Percentiles rank a stretch among this genome's conserved stretches.
These are phyloP conservation scores for Myotis vivesi DNA, from an alignment of 2,797 vertebrate species.

Conservation along the genomic window DNA sequence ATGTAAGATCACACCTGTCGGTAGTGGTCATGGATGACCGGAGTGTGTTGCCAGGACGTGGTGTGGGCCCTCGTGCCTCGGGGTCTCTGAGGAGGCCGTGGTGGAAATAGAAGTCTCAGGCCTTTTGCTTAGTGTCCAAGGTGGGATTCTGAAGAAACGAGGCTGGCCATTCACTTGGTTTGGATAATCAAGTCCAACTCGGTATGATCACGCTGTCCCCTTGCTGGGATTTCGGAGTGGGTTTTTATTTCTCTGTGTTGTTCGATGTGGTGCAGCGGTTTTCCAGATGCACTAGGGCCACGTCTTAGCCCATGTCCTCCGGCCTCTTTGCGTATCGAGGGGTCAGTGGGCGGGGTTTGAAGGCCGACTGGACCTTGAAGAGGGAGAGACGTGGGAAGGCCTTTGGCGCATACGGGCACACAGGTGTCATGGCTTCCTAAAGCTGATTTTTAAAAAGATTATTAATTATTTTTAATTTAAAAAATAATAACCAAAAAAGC, in stretches of 20 bases:
- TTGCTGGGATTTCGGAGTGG: fast-evolving
- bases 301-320: fast-evolving
- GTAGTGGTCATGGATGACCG: not conserved
- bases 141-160: not conserved
- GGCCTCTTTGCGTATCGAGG: not conserved
- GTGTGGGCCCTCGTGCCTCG: fast-evolving
- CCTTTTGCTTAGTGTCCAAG: not conserved
- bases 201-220: fast-evolving
- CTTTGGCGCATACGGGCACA: not conserved
- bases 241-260: fast-evolving
- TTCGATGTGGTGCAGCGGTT: not conserved
- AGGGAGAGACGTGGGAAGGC: not conserved
- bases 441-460: not conserved
- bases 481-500: not conserved
- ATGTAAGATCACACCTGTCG: fast-evolving
- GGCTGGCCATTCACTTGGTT: not conserved
- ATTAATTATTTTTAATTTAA: not conserved
- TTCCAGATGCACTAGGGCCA: not conserved
- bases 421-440: not conserved
- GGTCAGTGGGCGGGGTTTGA: not conserved
- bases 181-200: not conserved
- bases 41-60: not conserved
- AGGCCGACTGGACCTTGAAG: not conserved
- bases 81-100: not conserved
- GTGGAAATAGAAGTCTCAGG: not conserved